Conservation (phyloP, 2,113 vertebrate genomes). For the Elaphurus davidianus region DNA sequence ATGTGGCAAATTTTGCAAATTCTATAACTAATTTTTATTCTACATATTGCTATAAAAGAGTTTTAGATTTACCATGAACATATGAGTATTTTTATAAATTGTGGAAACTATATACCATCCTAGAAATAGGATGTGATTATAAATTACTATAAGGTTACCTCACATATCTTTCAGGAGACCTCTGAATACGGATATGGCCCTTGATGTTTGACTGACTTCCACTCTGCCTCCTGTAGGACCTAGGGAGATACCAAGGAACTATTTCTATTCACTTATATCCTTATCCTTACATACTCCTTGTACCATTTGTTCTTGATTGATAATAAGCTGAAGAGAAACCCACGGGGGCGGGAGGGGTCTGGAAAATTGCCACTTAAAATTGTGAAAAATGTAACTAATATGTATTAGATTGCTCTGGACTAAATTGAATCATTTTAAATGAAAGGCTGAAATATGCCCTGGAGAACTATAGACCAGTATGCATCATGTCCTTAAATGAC, state of each 20-base stretch:
- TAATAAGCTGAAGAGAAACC: background rate
- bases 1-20: background rate
- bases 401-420: background rate
- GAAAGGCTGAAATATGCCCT: background rate
- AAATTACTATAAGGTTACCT: background rate
- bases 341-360: fast-evolving
- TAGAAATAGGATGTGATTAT: background rate
- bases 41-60: background rate
- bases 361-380: background rate
- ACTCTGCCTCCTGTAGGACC: background rate
- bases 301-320: background rate
- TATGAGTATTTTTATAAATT: background rate
- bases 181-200: background rate
- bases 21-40: background rate
- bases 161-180: background rate
- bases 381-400: constrained; percentile 20
- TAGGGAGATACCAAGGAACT: background rate
- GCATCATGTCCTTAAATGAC: background rate
- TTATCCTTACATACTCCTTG: background rate
- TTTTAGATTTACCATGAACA: background rate
- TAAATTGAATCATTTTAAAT: constrained; percentile 19
- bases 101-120: background rate
- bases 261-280: background rate
- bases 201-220: background rate
- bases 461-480: background rate